Evolutionary conservation across 2,888 invertebrate species (phyloP), one percentile per base, ranked within the genome.

Genomic region (Xestobium rufovillosum): DNA sequence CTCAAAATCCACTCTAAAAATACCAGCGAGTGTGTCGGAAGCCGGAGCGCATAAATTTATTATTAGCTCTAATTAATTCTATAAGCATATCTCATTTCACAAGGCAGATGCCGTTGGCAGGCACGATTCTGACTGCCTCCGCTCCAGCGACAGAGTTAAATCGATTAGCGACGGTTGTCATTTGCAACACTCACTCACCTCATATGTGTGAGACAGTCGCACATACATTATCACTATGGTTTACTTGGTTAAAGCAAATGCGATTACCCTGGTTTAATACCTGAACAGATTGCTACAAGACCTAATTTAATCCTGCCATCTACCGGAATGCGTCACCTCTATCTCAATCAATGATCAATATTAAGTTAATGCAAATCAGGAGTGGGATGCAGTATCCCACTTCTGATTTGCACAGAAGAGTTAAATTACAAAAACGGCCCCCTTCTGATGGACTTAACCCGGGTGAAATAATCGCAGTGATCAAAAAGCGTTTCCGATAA

Each of bases 41-140:
- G n/a, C n/a, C n/a, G n/a, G n/a, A 38, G 14, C 41, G 45, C 47
- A 51, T 52, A 52, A 53, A 54, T 54, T 55, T 51, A 55, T 54
- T 55, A 53, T 54, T 52, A 53, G 54, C 47, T 44, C 48, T 54
- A 54, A 56, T 56, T 56, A 55, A 56, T 55, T 53, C 52, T 45
- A 45, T 45, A 40, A 49, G 49, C 48, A 51, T 55, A 54, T 51
- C 48, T 52, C 54, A 51, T 52, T 47, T 43, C 47, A 39, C 42
- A 49, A 44, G 52, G 49, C 56, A 56, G 52, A 54, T 56, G 55
- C 55, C 51, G 54, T 52, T 57, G 56, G 57, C 56, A 56, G 53
- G 49, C 53, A n/a, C 51, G 52, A 49, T 51, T 52, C 55, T 56
- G 55, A 56, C 55, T 51, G 55, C 55, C 49, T 50, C 50, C 56